These are phyloP conservation scores for Actenoides hombroni DNA, from an alignment of 2,113 vertebrate genomes.

Conservation along the genomic window DNA sequence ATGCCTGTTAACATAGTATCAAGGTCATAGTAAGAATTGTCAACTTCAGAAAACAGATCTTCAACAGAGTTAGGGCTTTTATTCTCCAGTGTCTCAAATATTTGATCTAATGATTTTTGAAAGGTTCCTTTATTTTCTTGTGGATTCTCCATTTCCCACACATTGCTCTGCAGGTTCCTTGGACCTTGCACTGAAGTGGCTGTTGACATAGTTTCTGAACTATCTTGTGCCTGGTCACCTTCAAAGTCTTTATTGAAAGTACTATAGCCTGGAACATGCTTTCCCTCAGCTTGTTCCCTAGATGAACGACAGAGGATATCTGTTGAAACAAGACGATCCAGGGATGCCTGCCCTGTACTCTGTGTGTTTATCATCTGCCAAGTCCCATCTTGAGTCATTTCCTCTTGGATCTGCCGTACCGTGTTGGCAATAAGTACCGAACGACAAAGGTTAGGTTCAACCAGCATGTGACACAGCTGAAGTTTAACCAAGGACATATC, in stretches of 20 bases:
- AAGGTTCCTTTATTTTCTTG: constrained; percentile 78
- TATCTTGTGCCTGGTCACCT: constrained; percentile 5
- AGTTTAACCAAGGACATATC: constrained; percentile 98
- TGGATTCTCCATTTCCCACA: constrained; percentile 83
- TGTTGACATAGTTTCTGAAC: constrained; percentile 36
- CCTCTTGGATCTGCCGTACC: constrained; percentile 95
- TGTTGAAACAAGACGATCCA: constrained; percentile 90
- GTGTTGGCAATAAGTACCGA: constrained; percentile 98
- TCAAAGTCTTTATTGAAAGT: constrained; percentile 62
- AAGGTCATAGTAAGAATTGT: constrained; percentile 91
- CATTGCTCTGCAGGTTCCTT: constrained; percentile 72
- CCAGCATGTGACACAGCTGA: constrained; percentile 98
- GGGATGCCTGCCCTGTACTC: constrained; percentile 75
- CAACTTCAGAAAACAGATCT: constrained; percentile 92
- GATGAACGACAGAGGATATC: constrained; percentile 89
- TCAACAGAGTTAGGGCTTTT: constrained; percentile 84
- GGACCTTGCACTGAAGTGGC: constrained; percentile 52
- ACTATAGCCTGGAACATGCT: constrained; percentile 68
- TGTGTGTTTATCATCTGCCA: constrained; percentile 86
- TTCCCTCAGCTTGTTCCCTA: constrained; percentile 77
- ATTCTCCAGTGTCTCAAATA: constrained; percentile 93
- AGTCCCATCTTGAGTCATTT: constrained; percentile 93
- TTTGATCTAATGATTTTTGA: constrained; percentile 88
- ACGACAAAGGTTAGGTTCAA: constrained; percentile 94
- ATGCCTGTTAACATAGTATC: constrained; percentile 93